Conservation (phyloP, 53 echinoderm and acorn worm genomes). For the Mesocentrotus franciscanus region DNA sequence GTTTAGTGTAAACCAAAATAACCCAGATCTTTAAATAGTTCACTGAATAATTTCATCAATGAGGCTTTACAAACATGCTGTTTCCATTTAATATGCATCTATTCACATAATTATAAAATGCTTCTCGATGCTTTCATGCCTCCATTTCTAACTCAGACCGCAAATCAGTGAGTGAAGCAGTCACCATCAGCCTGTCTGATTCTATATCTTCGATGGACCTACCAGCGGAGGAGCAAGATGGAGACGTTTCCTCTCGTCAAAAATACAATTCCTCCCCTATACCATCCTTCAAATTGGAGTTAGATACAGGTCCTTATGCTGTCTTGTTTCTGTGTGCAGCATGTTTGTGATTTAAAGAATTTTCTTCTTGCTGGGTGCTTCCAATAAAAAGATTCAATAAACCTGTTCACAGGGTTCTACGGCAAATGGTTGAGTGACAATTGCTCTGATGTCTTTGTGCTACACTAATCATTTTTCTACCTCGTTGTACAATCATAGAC, state of each 20-base stretch:
- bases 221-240: neutral
- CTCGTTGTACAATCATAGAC: too few relatives aligned
- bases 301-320: constrained; percentile 32
- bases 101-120: neutral
- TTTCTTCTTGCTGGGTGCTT: too few relatives aligned
- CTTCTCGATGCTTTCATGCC: neutral
- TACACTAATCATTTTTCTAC: too few relatives aligned
- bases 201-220: neutral
- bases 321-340: neutral
- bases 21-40: too few relatives aligned
- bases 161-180: constrained; percentile 21
- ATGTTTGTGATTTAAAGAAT: neutral
- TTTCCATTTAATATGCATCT: neutral
- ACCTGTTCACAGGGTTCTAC: too few relatives aligned
- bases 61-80: neutral
- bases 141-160: constrained; percentile 42
- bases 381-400: too few relatives aligned
- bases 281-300: constrained; percentile 41
- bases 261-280: constrained; percentile 53
- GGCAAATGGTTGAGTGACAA: neutral
- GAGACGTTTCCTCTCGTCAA: neutral
- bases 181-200: neutral
- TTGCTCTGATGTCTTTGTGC: too few relatives aligned
- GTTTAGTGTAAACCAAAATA: too few relatives aligned
- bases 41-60: neutral